phyloP scores from a whole-genome alignment of 2,888 invertebrate species.

The Nomada flava region DNA sequence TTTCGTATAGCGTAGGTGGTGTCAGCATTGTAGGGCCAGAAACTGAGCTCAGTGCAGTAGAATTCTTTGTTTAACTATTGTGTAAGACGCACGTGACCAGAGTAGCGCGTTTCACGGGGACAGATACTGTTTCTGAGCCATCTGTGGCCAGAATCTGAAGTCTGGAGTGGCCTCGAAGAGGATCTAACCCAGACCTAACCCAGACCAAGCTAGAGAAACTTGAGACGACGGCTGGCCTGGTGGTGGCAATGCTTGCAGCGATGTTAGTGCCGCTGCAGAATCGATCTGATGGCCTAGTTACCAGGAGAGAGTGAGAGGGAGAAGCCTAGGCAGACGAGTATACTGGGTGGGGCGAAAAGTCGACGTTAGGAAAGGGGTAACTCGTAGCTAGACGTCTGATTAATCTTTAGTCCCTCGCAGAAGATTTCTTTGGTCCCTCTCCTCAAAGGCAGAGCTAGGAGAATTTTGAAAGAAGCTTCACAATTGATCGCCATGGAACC shows the following conservation, averaged over 20 bases:
- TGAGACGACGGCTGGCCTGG: constrained; percentile 78
- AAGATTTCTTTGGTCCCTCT: too few relatives aligned
- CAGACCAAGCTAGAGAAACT: constrained; percentile 55
- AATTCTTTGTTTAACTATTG: not conserved
- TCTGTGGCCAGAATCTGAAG: constrained; percentile 43
- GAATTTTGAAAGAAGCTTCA: too few relatives aligned
- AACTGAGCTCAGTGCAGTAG: not conserved
- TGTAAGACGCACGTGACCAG: constrained; percentile 14
- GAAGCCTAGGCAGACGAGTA: constrained; percentile 43
- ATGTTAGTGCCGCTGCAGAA: constrained; percentile 67
- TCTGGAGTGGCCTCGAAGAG: constrained; percentile 55
- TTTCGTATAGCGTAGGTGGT: not conserved
- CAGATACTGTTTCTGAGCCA: constrained; percentile 3
- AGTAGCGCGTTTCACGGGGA: constrained; percentile 9
- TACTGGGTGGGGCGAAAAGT: constrained; percentile 43
- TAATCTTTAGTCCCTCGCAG: not conserved
- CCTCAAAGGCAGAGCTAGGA: too few relatives aligned
- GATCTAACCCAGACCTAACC: constrained; percentile 61
- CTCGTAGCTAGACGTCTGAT: not conserved
- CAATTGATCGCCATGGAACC: too few relatives aligned
- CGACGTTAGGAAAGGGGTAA: not conserved
- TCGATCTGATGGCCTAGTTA: constrained; percentile 83
- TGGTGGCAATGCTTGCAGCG: constrained; percentile 64
- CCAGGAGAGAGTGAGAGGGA: constrained; percentile 65
- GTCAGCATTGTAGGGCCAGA: not conserved